These are phyloP conservation scores for Phataginus tricuspis DNA, from an alignment of 2,797 vertebrate species.

Conservation along the genomic window DNA sequence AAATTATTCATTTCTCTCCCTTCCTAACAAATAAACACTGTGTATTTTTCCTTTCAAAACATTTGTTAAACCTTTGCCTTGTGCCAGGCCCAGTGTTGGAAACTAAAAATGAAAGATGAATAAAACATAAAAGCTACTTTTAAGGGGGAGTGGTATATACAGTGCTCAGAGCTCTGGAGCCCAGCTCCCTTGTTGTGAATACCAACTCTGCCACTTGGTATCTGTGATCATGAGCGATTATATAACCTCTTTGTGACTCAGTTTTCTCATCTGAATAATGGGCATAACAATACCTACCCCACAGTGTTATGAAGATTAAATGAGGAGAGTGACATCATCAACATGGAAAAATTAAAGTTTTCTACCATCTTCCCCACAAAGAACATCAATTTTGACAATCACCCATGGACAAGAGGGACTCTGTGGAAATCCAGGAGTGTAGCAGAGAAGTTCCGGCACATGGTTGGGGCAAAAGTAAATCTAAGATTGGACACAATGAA, in stretches of 20 bases:
- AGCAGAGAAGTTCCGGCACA: not conserved
- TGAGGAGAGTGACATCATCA: not conserved
- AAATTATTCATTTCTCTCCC: not conserved
- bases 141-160: rapidly evolving
- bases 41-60: not conserved
- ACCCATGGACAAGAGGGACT: not conserved
- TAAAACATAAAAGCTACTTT: not conserved
- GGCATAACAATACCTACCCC: not conserved
- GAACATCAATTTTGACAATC: not conserved
- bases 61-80: not conserved
- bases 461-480: not conserved
- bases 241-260: not conserved
- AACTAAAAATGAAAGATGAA: not conserved
- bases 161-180: not conserved
- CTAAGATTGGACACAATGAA: not conserved
- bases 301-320: not conserved
- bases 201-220: too few species aligned
- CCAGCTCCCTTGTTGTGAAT: not conserved
- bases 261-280: not conserved
- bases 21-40: not conserved
- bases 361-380: not conserved
- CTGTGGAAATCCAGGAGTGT: not conserved
- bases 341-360: not conserved
- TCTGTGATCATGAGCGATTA: not conserved
- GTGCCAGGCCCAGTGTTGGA: not conserved